phyloP scores from a whole-genome alignment of 35 echinoderm and acorn worm genomes.

The Heliocidaris erythrogramma region DNA sequence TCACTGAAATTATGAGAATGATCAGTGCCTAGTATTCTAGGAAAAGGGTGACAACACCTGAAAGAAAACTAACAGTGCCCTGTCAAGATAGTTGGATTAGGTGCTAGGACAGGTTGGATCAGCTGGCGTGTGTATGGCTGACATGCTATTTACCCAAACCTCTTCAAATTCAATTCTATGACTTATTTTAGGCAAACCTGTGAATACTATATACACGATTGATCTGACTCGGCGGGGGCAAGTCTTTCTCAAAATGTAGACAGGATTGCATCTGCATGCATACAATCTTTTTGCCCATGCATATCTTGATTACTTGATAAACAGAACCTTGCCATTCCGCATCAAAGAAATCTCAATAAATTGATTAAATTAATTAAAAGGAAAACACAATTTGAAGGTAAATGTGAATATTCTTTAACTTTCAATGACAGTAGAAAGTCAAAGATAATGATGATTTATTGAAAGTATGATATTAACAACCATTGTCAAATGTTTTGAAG shows the following conservation, averaged over 20 bases:
- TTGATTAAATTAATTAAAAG: too few species aligned
- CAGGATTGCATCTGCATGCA: background rate
- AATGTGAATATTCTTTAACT: too few species aligned
- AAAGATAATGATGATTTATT: too few species aligned
- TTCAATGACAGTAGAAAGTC: too few species aligned
- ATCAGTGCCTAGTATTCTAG: background rate
- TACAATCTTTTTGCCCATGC: background rate
- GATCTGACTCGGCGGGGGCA: background rate
- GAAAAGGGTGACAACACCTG: background rate
- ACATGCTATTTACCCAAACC: slow-evolving; percentile 4
- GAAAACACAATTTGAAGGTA: too few species aligned
- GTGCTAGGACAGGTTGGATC: background rate
- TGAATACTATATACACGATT: background rate
- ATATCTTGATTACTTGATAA: too few species aligned
- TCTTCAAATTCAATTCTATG: slow-evolving; percentile 11
- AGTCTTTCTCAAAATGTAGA: background rate
- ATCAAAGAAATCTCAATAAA: too few species aligned
- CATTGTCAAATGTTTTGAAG: too few species aligned
- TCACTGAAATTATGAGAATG: background rate
- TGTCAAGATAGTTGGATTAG: background rate
- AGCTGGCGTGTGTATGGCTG: background rate
- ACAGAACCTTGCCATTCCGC: too few species aligned
- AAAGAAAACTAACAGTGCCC: background rate
- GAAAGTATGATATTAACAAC: too few species aligned
- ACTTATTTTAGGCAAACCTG: slow-evolving; percentile 17